A percentile compares a stretch with the other conserved stretches of the same genome.
Conservation (phyloP, 2,888 invertebrate genomes). For the Epiblema foenella region DNA sequence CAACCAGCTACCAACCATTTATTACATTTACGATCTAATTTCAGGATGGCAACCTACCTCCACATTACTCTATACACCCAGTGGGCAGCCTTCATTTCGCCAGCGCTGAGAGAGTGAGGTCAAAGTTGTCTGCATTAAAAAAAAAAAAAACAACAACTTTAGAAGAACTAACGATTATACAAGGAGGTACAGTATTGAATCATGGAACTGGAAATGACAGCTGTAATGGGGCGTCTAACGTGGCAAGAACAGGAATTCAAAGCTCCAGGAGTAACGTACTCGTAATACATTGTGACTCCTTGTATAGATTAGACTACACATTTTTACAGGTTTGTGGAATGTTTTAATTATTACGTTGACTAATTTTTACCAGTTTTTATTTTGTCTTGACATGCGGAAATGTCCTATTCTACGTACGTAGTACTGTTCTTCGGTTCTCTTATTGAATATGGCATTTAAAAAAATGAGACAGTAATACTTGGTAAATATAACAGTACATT, state of each 20-base stretch:
- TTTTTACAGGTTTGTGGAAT: conserved; percentile 84
- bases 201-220: conserved; percentile 34
- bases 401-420: no score
- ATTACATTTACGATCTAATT: background rate
- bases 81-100: conserved; percentile 75
- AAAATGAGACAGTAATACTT: background rate
- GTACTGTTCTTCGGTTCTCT: no score
- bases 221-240: conserved; percentile 35
- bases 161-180: conserved; percentile 56
- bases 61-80: conserved; percentile 72
- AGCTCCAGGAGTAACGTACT: conserved; percentile 59
- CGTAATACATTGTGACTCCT: conserved; percentile 86
- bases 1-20: no score
- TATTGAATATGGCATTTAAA: background rate
- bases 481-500: background rate
- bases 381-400: no score
- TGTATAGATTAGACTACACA: conserved; percentile 88
- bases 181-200: conserved; percentile 47
- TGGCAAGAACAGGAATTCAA: conserved; percentile 47
- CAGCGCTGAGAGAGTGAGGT: conserved; percentile 73
- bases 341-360: background rate
- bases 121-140: conserved; percentile 60
- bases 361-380: no score
- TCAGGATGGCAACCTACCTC: conserved; percentile 64
- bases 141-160: conserved; percentile 50